Evolutionary conservation across 92 coral and sea anemone species (phyloP).

Genomic region (Virgularia gustaviana): DNA sequence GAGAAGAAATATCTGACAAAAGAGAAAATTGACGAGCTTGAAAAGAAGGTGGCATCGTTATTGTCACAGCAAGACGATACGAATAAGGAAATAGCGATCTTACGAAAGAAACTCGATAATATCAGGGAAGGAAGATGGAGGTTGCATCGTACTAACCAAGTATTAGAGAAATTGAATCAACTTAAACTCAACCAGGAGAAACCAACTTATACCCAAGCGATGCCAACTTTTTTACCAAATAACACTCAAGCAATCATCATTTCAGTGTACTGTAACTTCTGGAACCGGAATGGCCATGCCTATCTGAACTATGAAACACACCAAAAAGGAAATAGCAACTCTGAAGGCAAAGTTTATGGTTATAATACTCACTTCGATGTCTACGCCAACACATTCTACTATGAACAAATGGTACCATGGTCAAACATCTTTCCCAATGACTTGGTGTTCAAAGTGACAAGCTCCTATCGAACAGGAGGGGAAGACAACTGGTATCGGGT

Average conservation of each 20-base stretch:
- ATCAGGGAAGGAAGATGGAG: conserved; percentile 27
- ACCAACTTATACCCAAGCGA: conserved; percentile 59
- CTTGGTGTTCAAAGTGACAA: conserved; percentile 39
- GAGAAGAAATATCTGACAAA: conserved; percentile 22
- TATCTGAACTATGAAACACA: conserved; percentile 51
- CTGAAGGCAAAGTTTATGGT: conserved; percentile 44
- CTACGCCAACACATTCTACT: conserved; percentile 56
- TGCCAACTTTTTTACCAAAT: conserved; percentile 52
- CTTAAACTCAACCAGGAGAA: conserved; percentile 47
- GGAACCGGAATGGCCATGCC: conserved; percentile 50
- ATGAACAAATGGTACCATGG: conserved; percentile 60
- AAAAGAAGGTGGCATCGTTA: conserved; percentile 5
- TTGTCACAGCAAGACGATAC: not conserved
- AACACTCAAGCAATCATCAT: conserved; percentile 62
- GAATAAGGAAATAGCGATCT: conserved; percentile 12
- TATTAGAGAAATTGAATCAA: conserved; percentile 30
- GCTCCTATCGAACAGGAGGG: conserved; percentile 25
- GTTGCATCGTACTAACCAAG: conserved; percentile 48
- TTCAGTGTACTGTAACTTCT: conserved; percentile 54
- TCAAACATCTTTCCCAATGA: conserved; percentile 42
- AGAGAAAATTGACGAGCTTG: conserved; percentile 11
- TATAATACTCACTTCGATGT: conserved; percentile 42
- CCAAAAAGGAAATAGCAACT: conserved; percentile 50
- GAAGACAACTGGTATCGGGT: conserved; percentile 26
- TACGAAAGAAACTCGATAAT: not conserved